Evolutionary conservation across 2,797 vertebrate genomes (phyloP).

Genomic region (Sebastes oblongus): DNA sequence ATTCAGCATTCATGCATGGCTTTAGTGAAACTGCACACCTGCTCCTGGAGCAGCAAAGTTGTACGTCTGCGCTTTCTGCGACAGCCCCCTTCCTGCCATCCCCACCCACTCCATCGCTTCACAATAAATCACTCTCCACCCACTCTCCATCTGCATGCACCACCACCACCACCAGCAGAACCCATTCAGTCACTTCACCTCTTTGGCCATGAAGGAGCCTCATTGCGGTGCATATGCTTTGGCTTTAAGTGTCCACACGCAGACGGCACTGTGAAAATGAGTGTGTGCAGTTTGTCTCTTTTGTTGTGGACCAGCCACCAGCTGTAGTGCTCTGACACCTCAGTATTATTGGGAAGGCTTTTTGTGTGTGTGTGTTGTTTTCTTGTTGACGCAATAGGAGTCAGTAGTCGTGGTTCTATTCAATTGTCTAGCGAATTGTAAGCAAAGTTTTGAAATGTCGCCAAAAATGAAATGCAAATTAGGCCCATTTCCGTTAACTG

Average conservation of each 20-base stretch:
- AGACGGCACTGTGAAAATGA: not conserved
- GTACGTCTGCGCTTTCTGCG: not conserved
- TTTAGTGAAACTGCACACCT: constrained; percentile 43
- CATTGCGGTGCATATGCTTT: not conserved
- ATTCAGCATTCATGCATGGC: constrained; percentile 52
- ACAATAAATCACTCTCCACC: constrained; percentile 53
- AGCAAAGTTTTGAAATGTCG: no score
- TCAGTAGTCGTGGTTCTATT: not conserved
- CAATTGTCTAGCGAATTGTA: no score
- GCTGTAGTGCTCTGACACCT: not conserved
- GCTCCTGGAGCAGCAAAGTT: constrained; percentile 17
- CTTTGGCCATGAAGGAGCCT: not conserved
- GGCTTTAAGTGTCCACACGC: not conserved
- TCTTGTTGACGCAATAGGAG: not conserved
- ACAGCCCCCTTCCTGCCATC: constrained; percentile 1
- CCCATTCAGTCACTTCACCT: constrained; percentile 33
- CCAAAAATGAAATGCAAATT: no score
- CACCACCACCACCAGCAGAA: not conserved
- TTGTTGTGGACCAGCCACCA: not conserved
- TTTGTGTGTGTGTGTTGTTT: not conserved
- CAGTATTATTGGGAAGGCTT: not conserved
- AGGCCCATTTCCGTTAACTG: no score
- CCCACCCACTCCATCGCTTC: constrained; percentile 18
- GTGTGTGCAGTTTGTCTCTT: not conserved
- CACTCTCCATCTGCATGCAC: constrained; percentile 43